These are phyloP conservation scores for Glossophaga mutica DNA, from an alignment of 2,797 vertebrate genomes.

Conservation along the genomic window DNA sequence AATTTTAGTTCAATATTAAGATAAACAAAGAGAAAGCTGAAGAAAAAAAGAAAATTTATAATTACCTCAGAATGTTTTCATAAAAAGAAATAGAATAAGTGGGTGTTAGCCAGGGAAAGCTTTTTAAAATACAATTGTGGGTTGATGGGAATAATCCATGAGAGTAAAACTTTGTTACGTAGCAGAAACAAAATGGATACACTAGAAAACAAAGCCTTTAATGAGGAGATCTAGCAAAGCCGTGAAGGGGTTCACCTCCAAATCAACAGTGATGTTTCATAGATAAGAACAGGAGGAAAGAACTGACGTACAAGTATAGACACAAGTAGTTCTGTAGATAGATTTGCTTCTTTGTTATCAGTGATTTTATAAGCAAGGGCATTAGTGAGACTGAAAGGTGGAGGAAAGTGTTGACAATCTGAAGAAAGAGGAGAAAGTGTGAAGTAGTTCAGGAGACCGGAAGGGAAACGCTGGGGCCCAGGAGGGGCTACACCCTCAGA, in stretches of 20 bases:
- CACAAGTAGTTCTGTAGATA: not conserved
- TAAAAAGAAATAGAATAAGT: not conserved
- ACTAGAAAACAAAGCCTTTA: not conserved
- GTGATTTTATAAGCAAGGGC: not conserved
- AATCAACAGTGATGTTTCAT: not conserved
- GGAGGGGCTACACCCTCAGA: not conserved
- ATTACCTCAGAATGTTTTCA: not conserved
- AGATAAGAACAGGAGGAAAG: not conserved
- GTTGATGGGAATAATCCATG: not conserved
- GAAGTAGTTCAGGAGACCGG: not conserved
- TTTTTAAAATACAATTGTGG: not conserved
- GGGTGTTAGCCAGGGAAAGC: not conserved
- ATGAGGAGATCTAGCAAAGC: not conserved
- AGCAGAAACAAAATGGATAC: not conserved
- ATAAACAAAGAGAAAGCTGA: not conserved
- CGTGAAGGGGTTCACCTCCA: not conserved
- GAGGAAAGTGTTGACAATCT: slow-evolving; percentile 4
- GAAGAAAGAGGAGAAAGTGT: not conserved
- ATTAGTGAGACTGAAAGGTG: not conserved
- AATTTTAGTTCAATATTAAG: not conserved
- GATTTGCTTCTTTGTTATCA: not conserved
- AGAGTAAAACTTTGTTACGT: not conserved
- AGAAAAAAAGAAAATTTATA: not conserved
- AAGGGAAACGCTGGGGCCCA: not conserved
- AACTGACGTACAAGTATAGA: not conserved